Base-by-base conservation (phyloP, 1,140 invertebrate genomes). In the Brachionus calyciflorus region DNA sequence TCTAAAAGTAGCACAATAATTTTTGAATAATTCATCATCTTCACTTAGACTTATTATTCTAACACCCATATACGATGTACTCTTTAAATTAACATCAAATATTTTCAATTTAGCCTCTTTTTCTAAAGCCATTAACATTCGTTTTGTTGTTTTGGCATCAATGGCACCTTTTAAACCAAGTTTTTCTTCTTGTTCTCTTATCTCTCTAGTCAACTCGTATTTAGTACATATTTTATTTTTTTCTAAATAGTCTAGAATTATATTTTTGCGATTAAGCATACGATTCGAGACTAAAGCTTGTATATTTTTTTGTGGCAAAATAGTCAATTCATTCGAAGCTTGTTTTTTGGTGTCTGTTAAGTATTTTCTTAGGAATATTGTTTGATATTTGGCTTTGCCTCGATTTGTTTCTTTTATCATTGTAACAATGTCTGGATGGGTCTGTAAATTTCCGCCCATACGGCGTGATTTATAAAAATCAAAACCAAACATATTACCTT, bases 371-470 rank as follows among this genome's bases (percentile, higher is more conserved):
- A 73, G 21, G 9, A 49, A 37, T 30, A 73, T 55, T 30, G 69
- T 73, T 30, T 73, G 69, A 53, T 73, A 73, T 51, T 73, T 73
- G 17, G 69, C 69, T 30, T 73, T 73, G 24, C 69, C 69, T 30
- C 69, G 69, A 33, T 49, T 55, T 10, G 69, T 73, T 41, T 73
- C 69, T 40, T 73, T 73, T 17, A 73, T 73, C 30, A 73, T 73
- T 7, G 69, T 73, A 7, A 73, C 69, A 5, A 73, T 30, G 17
- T 73, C 46, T 5, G 69, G 69, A 51, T 73, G 69, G 17, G 69
- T 14, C 28, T 73, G 69, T 3, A 73, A 30, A 41, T 73, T 49
- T 0, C 21, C 2, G 24, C 69, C 69, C 46, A 73, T 49, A 1
- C 69, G 69, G 1, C 69, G 19, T 21, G 69, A 49, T 26, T 73